Conservation (phyloP, 2,797 vertebrate species). For the Carcharodon carcharias region DNA sequence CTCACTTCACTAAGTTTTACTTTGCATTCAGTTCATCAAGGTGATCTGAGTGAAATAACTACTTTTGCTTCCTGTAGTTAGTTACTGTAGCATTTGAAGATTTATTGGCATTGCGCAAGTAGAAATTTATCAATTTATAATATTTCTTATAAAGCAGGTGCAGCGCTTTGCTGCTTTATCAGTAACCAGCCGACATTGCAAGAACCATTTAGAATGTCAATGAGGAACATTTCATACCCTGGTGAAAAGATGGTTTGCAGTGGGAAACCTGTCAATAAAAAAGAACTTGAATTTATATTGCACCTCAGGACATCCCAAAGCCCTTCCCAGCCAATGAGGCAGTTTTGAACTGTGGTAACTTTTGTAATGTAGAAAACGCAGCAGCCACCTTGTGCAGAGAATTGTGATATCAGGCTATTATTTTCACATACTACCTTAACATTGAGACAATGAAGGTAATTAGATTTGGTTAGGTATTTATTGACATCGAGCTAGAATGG, state of each 20-base stretch:
- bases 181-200: background rate
- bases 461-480: background rate
- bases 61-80: background rate
- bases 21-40: background rate
- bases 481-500: background rate
- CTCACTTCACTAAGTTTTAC: background rate
- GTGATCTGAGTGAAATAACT: background rate
- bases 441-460: background rate
- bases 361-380: background rate
- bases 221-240: background rate
- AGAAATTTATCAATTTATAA: background rate
- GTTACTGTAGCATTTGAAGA: background rate
- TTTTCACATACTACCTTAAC: background rate
- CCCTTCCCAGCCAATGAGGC: background rate
- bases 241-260: background rate
- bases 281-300: background rate
- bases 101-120: background rate
- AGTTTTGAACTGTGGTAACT: background rate
- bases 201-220: background rate
- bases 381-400: background rate
- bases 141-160: background rate
- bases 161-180: background rate
- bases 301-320: background rate
- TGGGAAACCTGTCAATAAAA: background rate
- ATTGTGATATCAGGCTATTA: background rate